Conservation (phyloP, 2,888 invertebrate genomes). For the Orgyia antiqua region DNA sequence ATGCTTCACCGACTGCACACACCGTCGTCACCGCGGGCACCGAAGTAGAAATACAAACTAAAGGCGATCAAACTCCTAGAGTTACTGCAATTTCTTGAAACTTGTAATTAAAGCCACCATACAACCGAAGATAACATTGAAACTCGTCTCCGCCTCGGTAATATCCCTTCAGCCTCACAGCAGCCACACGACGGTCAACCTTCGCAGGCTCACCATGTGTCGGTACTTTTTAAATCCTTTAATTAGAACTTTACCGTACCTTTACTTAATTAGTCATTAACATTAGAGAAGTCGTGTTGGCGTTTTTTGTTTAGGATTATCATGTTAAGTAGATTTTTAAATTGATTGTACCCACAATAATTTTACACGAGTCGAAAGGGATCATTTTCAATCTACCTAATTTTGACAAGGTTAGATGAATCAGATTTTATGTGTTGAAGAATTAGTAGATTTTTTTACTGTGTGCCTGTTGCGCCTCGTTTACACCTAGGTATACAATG, state of each 20-base stretch:
- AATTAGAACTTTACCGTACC: slow-evolving; percentile 67
- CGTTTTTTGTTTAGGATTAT: slow-evolving; percentile 37
- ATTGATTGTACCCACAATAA: slow-evolving; percentile 12
- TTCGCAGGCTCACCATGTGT: slow-evolving; percentile 68
- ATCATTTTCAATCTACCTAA: slow-evolving; percentile 4
- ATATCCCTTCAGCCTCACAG: slow-evolving; percentile 67
- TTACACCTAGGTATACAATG: no score
- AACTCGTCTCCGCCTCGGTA: slow-evolving; percentile 48
- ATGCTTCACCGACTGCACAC: slow-evolving; percentile 64
- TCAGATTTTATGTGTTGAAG: slow-evolving; percentile 4
- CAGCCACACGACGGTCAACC: slow-evolving; percentile 65
- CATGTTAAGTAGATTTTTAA: slow-evolving; percentile 28
- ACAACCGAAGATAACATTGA: slow-evolving; percentile 58
- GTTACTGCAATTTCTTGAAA: slow-evolving; percentile 56
- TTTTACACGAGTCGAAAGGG: slow-evolving; percentile 9
- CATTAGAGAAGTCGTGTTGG: slow-evolving; percentile 45
- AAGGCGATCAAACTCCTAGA: slow-evolving; percentile 48
- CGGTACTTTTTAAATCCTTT: slow-evolving; percentile 76
- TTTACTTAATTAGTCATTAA: slow-evolving; percentile 37
- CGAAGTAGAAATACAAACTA: slow-evolving; percentile 46
- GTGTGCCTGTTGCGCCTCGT: no score
- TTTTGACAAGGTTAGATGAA: slow-evolving; percentile 10
- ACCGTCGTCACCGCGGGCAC: slow-evolving; percentile 56
- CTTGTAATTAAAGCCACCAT: slow-evolving; percentile 56
- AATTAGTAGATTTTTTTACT: no score